Evolutionary conservation across 2,888 invertebrate species (phyloP).

Genomic region (Tetropium fuscum): DNA sequence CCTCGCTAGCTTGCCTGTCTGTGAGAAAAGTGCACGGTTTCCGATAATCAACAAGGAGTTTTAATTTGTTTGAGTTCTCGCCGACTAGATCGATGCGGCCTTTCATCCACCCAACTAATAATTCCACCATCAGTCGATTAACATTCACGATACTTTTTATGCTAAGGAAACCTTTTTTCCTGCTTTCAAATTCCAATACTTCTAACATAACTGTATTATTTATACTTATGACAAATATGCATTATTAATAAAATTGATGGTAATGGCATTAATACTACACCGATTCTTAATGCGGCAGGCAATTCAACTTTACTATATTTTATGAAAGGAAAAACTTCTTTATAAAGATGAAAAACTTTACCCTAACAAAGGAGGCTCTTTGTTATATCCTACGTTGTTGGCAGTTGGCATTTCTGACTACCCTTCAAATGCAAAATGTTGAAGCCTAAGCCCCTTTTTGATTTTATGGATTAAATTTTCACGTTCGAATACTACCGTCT

Average conservation of each 20-base stretch:
- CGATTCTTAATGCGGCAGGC: neutral
- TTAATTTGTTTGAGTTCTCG: constrained; percentile 60
- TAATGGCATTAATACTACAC: neutral
- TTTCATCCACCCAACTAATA: constrained; percentile 34
- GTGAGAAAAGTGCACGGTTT: constrained; percentile 63
- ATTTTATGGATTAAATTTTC: neutral
- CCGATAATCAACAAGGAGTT: constrained; percentile 62
- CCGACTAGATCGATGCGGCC: constrained; percentile 47
- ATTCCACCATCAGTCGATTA: constrained; percentile 25
- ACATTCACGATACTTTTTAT: constrained; percentile 21
- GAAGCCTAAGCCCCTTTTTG: constrained; percentile 1
- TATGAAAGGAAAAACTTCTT: constrained; percentile 17
- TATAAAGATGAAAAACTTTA: constrained; percentile 20
- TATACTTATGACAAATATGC: neutral
- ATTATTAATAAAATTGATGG: neutral
- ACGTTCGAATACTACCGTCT: no score
- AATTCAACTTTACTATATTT: neutral
- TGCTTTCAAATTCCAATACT: neutral
- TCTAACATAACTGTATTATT: neutral
- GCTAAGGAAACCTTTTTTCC: constrained; percentile 11
- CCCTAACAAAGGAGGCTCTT: constrained; percentile 12
- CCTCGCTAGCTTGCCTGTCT: constrained; percentile 49
- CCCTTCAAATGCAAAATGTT: constrained; percentile 18
- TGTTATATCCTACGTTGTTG: constrained; percentile 12
- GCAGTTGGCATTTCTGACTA: constrained; percentile 17